A percentile compares a stretch with the other conserved stretches of the same genome.
Conservation (phyloP, 2,113 vertebrate species). For the Grallaria varia region DNA sequence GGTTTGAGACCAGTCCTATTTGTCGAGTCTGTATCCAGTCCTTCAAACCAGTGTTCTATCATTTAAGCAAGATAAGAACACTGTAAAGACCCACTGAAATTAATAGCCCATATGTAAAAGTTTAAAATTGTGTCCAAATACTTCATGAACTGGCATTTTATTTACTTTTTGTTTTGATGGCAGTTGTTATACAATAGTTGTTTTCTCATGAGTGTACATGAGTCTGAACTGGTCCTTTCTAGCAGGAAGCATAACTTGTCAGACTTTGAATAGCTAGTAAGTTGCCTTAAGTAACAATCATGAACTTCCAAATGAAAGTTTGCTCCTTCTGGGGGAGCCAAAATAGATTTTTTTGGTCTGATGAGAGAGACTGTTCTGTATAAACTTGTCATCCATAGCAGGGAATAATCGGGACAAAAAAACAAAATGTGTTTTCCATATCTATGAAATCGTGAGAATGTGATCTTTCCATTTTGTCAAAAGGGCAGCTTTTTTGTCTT, state of each 20-base stretch:
- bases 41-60: not conserved
- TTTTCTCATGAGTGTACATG: not conserved
- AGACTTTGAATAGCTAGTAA: not conserved
- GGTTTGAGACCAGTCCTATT: not conserved
- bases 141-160: not conserved
- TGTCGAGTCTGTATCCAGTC: not conserved
- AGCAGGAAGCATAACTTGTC: not conserved
- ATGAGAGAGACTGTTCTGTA: not conserved
- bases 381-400: constrained; percentile 1
- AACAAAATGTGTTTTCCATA: constrained; percentile 35
- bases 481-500: not conserved
- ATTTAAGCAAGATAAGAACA: not conserved
- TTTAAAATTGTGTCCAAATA: not conserved
- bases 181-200: not conserved
- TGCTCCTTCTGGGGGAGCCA: not conserved
- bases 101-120: not conserved
- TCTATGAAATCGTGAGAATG: constrained; percentile 12
- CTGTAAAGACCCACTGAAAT: not conserved
- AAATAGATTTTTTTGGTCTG: constrained; percentile 10
- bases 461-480: constrained; percentile 21
- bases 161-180: not conserved
- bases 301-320: not conserved
- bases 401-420: not conserved
- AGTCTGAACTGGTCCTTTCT: not conserved
- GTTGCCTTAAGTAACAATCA: not conserved